Conservation (phyloP, 2,888 invertebrate species). For the Trachelus troglodyta region DNA sequence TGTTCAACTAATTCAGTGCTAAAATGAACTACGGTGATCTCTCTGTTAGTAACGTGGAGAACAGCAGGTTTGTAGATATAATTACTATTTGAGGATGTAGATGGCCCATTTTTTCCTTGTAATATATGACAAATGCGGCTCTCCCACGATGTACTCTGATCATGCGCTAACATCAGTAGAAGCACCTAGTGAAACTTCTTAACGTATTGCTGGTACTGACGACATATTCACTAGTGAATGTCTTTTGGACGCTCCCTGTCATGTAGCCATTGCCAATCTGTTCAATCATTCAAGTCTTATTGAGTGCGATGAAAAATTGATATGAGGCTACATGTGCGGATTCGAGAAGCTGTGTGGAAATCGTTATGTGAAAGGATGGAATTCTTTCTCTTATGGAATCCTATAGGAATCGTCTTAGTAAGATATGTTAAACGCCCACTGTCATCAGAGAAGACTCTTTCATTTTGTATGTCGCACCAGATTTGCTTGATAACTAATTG, state of each 20-base stretch:
- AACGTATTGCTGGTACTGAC: not conserved
- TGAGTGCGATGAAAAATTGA: not conserved
- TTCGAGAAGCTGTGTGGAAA: not conserved
- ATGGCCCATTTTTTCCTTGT: not conserved
- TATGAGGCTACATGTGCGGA: not conserved
- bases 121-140: not conserved
- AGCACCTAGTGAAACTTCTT: not conserved
- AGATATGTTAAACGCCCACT: not conserved
- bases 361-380: not conserved
- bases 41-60: not conserved
- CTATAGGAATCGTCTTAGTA: no score
- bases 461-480: not conserved
- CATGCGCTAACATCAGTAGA: not conserved
- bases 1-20: not conserved
- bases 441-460: not conserved
- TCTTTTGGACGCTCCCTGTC: not conserved
- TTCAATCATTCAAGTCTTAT: not conserved
- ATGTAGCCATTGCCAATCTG: not conserved
- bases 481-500: not conserved
- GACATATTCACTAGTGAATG: not conserved
- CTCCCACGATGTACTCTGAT: not conserved
- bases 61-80: not conserved
- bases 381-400: no score
- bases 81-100: not conserved
- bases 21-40: conserved; percentile 6